Base-by-base conservation (phyloP, 2,888 invertebrate species). In the Amiota communis region DNA sequence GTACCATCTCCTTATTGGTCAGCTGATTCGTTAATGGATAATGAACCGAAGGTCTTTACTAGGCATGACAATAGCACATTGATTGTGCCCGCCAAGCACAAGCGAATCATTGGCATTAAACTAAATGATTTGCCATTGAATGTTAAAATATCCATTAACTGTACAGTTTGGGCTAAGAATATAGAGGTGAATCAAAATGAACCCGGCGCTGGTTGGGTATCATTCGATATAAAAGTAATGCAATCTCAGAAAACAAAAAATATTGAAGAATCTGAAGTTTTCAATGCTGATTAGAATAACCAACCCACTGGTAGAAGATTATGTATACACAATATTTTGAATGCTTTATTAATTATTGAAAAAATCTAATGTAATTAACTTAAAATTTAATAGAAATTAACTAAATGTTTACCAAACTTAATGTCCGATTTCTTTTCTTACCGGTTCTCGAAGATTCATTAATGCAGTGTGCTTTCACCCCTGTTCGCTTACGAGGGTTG, bases 121-220 rank as follows among this genome's bases (percentile, higher is more conserved):
- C 10, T 83, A 0, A n/a, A 1, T 2, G 36, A 75, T 0, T 23
- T 86, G 59, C 75, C 76, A 6, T 0, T 2, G 0, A 76, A 84
- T 36, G 1, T 9, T 0, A 23, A 73, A 0, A 13, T 74, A 6
- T 11, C 13, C 1, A 8, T 83, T 3, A 12, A 1, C 0, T 83
- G 86, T 56, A 77, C 1, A 6, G 70, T 64, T 9, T 83, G 85
- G 83, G 84, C 83, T 3, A 75, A 74, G 12, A 86, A 83, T 64
- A 82, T 83, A 17, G 9, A 61, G 11, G 46, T 81, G 11, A 48
- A 79, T 3, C 6, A 36, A 0, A 8, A 64, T 8, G 9, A 65
- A 13, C 46, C 51, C 2, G 85, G 86, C 12, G n/a, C 51, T 12
- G 67, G 67, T 53, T 68, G 67, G 51, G 1, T 48, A 20, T 51